Evolutionary conservation across 2,888 invertebrate species (phyloP).

Genomic region (Drosophila austrosaltans): DNA sequence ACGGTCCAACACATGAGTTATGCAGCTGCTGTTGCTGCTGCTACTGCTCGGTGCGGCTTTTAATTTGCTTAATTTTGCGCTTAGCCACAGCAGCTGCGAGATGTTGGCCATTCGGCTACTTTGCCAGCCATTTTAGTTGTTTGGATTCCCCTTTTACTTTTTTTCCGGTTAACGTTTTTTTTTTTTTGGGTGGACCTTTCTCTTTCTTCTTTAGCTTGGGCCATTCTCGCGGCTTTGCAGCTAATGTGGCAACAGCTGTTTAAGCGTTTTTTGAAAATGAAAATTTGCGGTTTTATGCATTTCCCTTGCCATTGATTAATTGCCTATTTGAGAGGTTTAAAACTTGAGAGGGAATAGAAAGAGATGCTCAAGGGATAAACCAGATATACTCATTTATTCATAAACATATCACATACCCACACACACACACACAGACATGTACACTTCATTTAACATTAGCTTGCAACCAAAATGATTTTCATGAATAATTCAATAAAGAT

Average conservation of each 20-base stretch:
- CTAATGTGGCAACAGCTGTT: constrained; percentile 74
- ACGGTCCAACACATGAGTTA: constrained; percentile 57
- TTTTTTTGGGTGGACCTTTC: not conserved
- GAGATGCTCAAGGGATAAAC: constrained; percentile 2
- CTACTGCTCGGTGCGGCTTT: constrained; percentile 68
- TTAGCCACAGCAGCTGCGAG: constrained; percentile 63
- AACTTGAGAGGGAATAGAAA: not conserved
- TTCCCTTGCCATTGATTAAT: constrained; percentile 59
- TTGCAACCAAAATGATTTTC: constrained; percentile 68
- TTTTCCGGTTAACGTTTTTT: constrained; percentile 24
- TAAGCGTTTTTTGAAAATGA: constrained; percentile 50
- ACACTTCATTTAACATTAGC: constrained; percentile 1
- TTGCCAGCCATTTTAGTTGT: constrained; percentile 47
- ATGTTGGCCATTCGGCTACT: constrained; percentile 46
- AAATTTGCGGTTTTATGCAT: constrained; percentile 40
- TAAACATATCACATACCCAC: constrained; percentile 3
- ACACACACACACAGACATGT: constrained; percentile 2
- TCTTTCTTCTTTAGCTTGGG: not conserved
- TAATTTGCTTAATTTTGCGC: constrained; percentile 79
- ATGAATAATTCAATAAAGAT: constrained; percentile 75
- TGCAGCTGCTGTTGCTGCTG: constrained; percentile 61
- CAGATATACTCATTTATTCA: not conserved
- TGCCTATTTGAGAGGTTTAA: constrained; percentile 32
- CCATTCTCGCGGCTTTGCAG: constrained; percentile 38
- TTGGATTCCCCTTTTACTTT: constrained; percentile 48